These are phyloP conservation scores for Papilio polyxenes DNA, from an alignment of 1,140 invertebrate genomes.

Conservation along the genomic window DNA sequence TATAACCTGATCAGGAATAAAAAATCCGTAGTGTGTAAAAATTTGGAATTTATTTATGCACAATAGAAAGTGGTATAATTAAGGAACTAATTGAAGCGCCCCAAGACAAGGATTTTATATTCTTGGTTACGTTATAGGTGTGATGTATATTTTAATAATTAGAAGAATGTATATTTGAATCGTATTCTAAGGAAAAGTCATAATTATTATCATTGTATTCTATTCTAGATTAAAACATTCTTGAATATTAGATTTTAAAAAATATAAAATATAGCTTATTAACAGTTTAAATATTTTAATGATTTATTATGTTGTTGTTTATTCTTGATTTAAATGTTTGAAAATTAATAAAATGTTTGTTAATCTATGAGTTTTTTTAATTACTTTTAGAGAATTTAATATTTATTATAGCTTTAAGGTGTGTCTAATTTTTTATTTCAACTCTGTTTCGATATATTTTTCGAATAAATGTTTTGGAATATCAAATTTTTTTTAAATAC, in stretches of 20 bases:
- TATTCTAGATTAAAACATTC: not conserved
- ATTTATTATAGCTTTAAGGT: no score
- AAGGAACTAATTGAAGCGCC: no score
- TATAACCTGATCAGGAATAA: no score
- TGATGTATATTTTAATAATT: not conserved
- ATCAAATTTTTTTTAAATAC: no score
- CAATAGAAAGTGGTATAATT: no score
- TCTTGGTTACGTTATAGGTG: not conserved
- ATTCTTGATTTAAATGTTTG: slow-evolving; percentile 51
- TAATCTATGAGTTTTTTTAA: slow-evolving; percentile 20
- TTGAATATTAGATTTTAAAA: slow-evolving; percentile 13
- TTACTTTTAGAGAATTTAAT: not conserved
- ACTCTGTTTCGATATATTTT: no score
- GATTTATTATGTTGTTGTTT: slow-evolving; percentile 52
- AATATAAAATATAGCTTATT: not conserved
- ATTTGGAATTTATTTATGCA: no score
- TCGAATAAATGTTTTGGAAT: no score
- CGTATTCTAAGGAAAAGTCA: slow-evolving; percentile 29
- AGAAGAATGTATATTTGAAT: not conserved
- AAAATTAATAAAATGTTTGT: slow-evolving; percentile 57
- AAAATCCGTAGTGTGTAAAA: no score
- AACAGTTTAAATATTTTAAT: slow-evolving; percentile 11
- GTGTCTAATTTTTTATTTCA: no score
- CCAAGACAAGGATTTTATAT: no score
- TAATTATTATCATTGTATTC: slow-evolving; percentile 24